These are phyloP conservation scores for Limnothrissa miodon DNA, from an alignment of 2,113 vertebrate genomes.

Conservation along the genomic window DNA sequence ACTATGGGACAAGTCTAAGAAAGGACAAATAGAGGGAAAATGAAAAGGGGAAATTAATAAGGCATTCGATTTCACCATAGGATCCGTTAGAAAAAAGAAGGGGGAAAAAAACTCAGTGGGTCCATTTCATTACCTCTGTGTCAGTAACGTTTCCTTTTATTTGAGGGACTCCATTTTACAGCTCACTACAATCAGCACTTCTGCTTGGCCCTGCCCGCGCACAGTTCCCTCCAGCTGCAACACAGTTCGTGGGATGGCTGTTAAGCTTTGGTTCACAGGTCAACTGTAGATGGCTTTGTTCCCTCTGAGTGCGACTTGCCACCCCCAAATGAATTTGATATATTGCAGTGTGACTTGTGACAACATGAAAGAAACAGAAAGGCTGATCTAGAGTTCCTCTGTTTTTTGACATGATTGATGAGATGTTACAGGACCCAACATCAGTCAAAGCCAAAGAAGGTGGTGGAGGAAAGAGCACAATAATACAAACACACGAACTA, in stretches of 20 bases:
- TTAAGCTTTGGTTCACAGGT: conserved; percentile 26
- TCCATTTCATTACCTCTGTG: conserved; percentile 21
- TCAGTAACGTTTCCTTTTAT: conserved; percentile 31
- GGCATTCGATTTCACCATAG: not conserved
- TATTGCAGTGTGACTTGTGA: not conserved
- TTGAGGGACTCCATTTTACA: conserved; percentile 29
- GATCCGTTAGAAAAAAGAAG: not conserved
- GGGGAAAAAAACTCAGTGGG: not conserved
- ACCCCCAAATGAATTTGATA: conserved; percentile 21
- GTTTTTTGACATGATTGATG: not conserved
- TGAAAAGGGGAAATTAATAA: conserved; percentile 2
- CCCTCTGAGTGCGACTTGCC: not conserved
- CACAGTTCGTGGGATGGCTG: conserved; percentile 25
- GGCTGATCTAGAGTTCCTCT: not conserved
- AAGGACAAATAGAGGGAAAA: not conserved
- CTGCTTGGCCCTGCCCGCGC: not conserved
- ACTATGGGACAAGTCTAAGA: not conserved
- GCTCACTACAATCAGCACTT: conserved; percentile 27
- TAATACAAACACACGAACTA: not conserved
- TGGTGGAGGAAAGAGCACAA: not conserved
- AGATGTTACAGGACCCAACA: not conserved
- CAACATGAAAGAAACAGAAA: not conserved
- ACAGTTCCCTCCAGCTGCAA: conserved; percentile 21
- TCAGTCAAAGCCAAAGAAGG: not conserved
- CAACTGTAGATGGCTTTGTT: conserved; percentile 32